Base-by-base conservation (phyloP, 2,797 vertebrate genomes). In the Artibeus lituratus region DNA sequence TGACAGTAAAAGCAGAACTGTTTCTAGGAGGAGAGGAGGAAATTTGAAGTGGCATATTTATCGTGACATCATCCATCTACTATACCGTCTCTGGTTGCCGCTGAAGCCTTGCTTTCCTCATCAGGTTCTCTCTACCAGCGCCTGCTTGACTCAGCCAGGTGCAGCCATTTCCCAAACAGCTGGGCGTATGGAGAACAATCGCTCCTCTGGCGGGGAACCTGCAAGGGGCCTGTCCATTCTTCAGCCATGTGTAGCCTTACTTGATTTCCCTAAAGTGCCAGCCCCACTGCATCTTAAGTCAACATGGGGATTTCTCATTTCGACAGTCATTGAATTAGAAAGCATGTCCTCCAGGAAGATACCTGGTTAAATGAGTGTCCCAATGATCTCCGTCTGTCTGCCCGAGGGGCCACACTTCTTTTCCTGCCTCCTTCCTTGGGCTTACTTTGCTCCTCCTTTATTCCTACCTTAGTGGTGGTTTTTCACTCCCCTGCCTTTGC, bases 91-190 rank as follows among this genome's bases (percentile, higher is more conserved):
- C 85, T 77, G 55, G 37, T 57, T 93, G 69, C 72, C 70, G 44
- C 57, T 39, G 10, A 97, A 92, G 42, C 67, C 83, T 59, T 83
- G 90, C 55, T 88, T 92, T 86, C 69, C 86, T 70, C 72, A 80
- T 94, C 82, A 89, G 47, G 70, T 85, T 70, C 76, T 89, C 83
- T 84, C 90, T 78, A 51, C 53, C 65, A 81, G 86, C 18, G 22
- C 82, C 85, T 94, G 90, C 93, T 76, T 81, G 57, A 65, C 32
- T 59, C 81, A 35, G 51, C 78, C 88, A 87, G 87, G 82, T 80
- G 53, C 62, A 32, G 39, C 59, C 70, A 73, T 76, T 29, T 80
- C 85, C 81, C 84, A 4, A 76, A 86, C 87, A 81, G 85, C 87
- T 88, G 37, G 49, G 29, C 26, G 35, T 39, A 10, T 14, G 4